phyloP scores from a whole-genome alignment of 2,888 invertebrate genomes.

The Galeopsomyia nigrocyanea region DNA sequence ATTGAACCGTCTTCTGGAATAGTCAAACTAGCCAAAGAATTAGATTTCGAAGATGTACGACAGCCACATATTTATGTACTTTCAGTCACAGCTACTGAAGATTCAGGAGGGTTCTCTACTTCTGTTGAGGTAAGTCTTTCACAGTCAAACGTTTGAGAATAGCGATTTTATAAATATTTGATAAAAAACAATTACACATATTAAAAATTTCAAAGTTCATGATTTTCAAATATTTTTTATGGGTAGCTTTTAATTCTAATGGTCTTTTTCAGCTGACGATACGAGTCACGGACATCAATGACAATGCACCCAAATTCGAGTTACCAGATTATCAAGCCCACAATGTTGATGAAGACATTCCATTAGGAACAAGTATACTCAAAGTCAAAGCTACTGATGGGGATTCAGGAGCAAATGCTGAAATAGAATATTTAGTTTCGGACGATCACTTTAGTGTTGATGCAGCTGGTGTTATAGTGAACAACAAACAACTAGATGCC shows the following conservation, averaged over 20 bases:
- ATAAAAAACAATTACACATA: not conserved
- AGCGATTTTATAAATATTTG: not conserved
- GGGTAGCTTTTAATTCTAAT: not conserved
- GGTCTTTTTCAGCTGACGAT: constrained; percentile 81
- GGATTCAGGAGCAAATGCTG: constrained; percentile 95
- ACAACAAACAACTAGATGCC: constrained; percentile 93
- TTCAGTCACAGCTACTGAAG: constrained; percentile 94
- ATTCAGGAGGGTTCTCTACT: constrained; percentile 96
- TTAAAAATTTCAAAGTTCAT: not conserved
- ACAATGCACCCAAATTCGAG: constrained; percentile 97
- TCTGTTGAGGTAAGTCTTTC: constrained; percentile 83
- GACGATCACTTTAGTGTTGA: constrained; percentile 97
- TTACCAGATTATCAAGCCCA: constrained; percentile 97
- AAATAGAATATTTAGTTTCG: constrained; percentile 91
- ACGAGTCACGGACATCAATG: constrained; percentile 96
- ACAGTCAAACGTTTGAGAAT: not conserved
- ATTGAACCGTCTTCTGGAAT: constrained; percentile 95
- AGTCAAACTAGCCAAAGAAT: constrained; percentile 93
- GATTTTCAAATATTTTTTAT: not conserved
- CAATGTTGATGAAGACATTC: constrained; percentile 95
- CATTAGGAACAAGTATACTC: constrained; percentile 91
- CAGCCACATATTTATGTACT: constrained; percentile 95
- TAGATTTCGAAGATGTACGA: constrained; percentile 96
- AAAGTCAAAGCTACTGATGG: constrained; percentile 96
- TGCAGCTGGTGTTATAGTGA: constrained; percentile 91